Conservation (phyloP, 2,113 vertebrate species). For the Diglossa brunneiventris region DNA sequence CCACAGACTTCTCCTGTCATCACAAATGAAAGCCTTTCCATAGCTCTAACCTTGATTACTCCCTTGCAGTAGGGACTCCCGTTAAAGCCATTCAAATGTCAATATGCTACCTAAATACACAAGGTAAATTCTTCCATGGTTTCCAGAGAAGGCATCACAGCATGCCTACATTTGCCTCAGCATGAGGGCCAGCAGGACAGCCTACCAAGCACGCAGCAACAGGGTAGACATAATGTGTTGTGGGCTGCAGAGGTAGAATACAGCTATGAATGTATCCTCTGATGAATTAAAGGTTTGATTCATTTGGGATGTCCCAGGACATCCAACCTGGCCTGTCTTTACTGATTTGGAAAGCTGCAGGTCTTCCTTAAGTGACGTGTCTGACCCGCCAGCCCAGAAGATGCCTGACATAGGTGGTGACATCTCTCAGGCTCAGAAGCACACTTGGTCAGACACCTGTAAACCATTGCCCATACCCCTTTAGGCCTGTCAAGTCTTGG, state of each 20-base stretch:
- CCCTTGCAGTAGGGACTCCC: background rate
- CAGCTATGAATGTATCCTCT: background rate
- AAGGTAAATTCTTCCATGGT: background rate
- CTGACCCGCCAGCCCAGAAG: background rate
- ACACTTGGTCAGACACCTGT: background rate
- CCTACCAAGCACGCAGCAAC: background rate
- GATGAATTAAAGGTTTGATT: background rate
- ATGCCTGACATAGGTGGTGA: background rate
- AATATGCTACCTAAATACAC: background rate
- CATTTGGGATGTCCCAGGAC: background rate
- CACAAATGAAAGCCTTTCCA: background rate
- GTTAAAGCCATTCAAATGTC: background rate
- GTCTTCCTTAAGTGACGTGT: background rate
- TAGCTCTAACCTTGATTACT: background rate
- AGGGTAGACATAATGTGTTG: background rate
- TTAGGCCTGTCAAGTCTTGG: fast-evolving
- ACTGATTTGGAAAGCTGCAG: background rate
- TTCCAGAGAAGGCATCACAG: background rate
- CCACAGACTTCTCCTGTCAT: background rate
- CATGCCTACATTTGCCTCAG: background rate
- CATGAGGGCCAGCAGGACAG: background rate
- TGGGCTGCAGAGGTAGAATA: background rate
- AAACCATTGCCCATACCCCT: fast-evolving
- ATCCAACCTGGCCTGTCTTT: background rate
- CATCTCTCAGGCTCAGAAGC: background rate